A percentile compares a stretch with the other conserved stretches of the same genome.
Evolutionary conservation across 37 sponge, comb jelly and placozoan genomes (phyloP).

Genomic region (Bolinopsis microptera): DNA sequence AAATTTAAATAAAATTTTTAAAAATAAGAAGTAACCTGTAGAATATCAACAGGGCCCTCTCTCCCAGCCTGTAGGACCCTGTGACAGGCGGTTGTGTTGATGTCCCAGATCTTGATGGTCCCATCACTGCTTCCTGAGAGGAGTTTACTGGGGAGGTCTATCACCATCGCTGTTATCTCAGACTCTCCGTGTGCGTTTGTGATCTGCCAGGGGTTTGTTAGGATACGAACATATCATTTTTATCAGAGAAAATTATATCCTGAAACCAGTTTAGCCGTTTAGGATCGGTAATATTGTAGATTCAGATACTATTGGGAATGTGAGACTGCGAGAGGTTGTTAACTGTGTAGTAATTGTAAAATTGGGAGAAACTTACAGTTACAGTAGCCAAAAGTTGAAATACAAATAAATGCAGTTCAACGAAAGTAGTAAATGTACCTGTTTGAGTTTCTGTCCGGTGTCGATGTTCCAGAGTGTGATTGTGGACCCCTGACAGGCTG

Average conservation of each 20-base stretch:
- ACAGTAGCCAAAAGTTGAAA: too few species aligned
- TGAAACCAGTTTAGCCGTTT: too few species aligned
- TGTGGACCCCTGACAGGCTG: conserved; percentile 59
- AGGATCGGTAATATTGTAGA: too few species aligned
- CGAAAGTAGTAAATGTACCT: not conserved
- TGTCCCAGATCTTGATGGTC: conserved; percentile 66
- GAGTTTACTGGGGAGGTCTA: conserved; percentile 56
- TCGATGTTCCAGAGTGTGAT: conserved; percentile 66
- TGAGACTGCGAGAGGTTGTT: too few species aligned
- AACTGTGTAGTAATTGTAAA: too few species aligned
- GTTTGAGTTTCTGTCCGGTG: conserved; percentile 64
- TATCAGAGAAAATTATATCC: too few species aligned
- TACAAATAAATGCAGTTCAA: too few species aligned
- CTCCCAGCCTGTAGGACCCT: conserved; percentile 45
- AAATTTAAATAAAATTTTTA: not conserved
- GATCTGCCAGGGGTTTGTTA: conserved; percentile 56
- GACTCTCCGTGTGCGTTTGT: conserved; percentile 42
- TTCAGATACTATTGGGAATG: too few species aligned
- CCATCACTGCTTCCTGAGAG: conserved; percentile 64
- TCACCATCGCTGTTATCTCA: conserved; percentile 65
- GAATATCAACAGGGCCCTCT: conserved; percentile 44
- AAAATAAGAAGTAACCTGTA: conserved; percentile 13
- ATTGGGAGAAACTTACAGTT: too few species aligned
- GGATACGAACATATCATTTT: too few species aligned
- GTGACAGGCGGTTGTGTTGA: conserved; percentile 64